A percentile compares a stretch with the other conserved stretches of the same genome.
Conservation (phyloP, 2,797 vertebrate genomes). For the Helostoma temminkii region DNA sequence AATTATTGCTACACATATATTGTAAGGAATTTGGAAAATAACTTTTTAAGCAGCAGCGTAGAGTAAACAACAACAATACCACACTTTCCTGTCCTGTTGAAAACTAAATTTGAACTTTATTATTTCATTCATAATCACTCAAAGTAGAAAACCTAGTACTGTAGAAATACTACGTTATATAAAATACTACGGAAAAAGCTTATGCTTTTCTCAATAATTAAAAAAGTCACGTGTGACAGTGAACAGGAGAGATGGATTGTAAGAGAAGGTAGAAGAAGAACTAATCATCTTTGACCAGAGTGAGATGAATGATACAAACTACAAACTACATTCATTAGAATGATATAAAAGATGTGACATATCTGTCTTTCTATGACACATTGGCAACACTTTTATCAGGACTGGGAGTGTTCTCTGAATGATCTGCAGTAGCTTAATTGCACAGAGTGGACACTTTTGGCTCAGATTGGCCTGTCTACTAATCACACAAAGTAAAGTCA, state of each 20-base stretch:
- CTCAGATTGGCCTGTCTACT: conserved; percentile 52
- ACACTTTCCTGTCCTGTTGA: no score
- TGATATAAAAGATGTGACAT: conserved; percentile 16
- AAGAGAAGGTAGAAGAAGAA: background rate
- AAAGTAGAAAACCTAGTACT: no score
- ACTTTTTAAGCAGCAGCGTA: no score
- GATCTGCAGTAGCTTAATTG: conserved; percentile 67
- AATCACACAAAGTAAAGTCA: conserved; percentile 81
- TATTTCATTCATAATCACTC: no score
- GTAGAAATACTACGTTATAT: no score
- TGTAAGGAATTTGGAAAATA: no score
- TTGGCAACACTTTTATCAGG: conserved; percentile 30
- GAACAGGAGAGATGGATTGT: background rate
- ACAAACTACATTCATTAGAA: background rate
- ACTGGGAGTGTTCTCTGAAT: conserved; percentile 23
- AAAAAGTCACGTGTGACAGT: background rate
- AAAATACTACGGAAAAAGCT: no score
- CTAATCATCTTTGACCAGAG: background rate
- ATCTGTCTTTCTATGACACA: conserved; percentile 23
- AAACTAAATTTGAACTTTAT: no score
- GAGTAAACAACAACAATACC: no score
- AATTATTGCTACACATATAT: background rate
- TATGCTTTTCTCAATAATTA: no score
- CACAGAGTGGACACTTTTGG: conserved; percentile 65
- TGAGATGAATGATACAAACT: background rate